phyloP scores from a whole-genome alignment of 2,888 invertebrate species.

The Eretmocerus hayati region DNA sequence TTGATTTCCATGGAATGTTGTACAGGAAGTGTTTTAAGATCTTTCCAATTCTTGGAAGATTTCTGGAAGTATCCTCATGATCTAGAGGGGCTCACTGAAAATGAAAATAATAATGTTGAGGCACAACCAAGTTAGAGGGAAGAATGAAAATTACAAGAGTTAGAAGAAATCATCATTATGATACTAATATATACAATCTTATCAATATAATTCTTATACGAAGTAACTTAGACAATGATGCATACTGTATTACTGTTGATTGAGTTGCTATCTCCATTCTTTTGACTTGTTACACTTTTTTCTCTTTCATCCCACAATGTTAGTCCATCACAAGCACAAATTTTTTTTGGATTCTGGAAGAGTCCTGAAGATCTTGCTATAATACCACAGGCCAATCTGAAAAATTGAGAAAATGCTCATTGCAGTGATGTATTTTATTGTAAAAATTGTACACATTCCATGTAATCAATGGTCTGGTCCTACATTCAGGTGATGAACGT shows the following conservation, averaged over 20 bases:
- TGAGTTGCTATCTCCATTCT: slow-evolving; percentile 15
- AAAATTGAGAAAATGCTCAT: too few species aligned
- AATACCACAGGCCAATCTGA: slow-evolving; percentile 75
- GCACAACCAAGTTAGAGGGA: neutral
- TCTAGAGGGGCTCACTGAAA: slow-evolving; percentile 10
- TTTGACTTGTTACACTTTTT: slow-evolving; percentile 49
- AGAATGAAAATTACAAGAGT: neutral
- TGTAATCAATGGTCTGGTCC: too few species aligned
- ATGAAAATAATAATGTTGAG: neutral
- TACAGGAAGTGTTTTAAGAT: neutral
- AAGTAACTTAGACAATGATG: slow-evolving; percentile 12
- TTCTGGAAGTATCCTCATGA: slow-evolving; percentile 2
- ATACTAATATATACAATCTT: slow-evolving; percentile 2
- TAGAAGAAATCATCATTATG: too few species aligned
- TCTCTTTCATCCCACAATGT: slow-evolving; percentile 82
- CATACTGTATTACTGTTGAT: slow-evolving; percentile 16
- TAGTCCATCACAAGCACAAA: slow-evolving; percentile 86
- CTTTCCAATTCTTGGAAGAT: neutral
- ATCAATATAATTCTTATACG: slow-evolving; percentile 3
- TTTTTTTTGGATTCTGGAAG: slow-evolving; percentile 77
- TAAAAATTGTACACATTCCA: too few species aligned
- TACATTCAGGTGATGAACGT: too few species aligned
- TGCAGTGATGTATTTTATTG: too few species aligned
- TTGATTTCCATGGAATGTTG: slow-evolving; percentile 7
- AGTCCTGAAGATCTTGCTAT: slow-evolving; percentile 84